phyloP scores from a whole-genome alignment of 2,888 invertebrate genomes.

The Notodonta ziczac region DNA sequence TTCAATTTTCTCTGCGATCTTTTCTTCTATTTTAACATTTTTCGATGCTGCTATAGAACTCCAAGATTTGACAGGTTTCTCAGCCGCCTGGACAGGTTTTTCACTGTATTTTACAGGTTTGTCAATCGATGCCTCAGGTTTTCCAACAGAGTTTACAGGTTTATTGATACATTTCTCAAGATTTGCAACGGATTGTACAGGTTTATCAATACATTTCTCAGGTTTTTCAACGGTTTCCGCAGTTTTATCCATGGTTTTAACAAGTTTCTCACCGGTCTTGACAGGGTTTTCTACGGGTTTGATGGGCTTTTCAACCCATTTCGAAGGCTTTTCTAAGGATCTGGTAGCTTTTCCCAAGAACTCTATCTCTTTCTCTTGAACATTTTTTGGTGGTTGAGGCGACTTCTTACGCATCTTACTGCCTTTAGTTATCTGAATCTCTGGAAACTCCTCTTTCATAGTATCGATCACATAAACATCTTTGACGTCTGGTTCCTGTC shows the following conservation, averaged over 20 bases:
- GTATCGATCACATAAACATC: slow-evolving; percentile 78
- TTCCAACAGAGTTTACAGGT: background rate
- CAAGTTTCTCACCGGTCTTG: background rate
- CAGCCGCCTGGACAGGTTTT: background rate
- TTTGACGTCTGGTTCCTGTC: slow-evolving; percentile 57
- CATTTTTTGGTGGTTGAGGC: slow-evolving; percentile 55
- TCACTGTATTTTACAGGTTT: background rate
- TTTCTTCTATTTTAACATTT: slow-evolving; percentile 36
- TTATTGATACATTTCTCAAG: background rate
- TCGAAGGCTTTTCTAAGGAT: slow-evolving; percentile 30
- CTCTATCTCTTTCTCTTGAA: slow-evolving; percentile 41
- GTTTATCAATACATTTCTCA: background rate
- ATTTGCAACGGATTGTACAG: background rate
- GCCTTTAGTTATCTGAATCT: slow-evolving; percentile 74
- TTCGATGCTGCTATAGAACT: slow-evolving; percentile 80
- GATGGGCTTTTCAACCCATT: background rate
- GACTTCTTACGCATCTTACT: slow-evolving; percentile 68
- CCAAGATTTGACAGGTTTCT: slow-evolving; percentile 77
- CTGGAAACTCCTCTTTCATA: slow-evolving; percentile 75
- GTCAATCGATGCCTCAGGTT: background rate
- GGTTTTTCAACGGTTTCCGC: background rate
- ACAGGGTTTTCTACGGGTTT: background rate
- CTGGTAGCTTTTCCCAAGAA: slow-evolving; percentile 62
- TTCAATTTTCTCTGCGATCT: slow-evolving; percentile 3
- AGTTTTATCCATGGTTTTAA: background rate